Evolutionary conservation across 1,140 invertebrate species (phyloP).

Genomic region (Megalonaias nervosa): DNA sequence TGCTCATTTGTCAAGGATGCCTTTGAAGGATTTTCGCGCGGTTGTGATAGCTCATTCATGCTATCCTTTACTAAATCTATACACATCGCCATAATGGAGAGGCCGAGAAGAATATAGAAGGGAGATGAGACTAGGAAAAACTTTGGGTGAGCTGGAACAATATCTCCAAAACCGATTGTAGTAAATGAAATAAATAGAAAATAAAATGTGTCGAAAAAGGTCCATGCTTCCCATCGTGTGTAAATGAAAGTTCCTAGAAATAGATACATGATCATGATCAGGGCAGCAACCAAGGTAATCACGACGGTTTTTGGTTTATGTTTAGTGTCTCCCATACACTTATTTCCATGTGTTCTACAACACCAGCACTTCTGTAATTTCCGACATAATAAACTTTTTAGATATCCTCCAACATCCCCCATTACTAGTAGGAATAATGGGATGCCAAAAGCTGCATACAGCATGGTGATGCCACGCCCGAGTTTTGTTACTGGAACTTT

Average conservation of each 20-base stretch:
- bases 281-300: conserved; percentile 87
- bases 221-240: conserved; percentile 80
- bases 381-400: conserved; percentile 29
- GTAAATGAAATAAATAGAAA: conserved; percentile 89
- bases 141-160: conserved; percentile 88
- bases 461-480: conserved; percentile 89
- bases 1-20: too few relatives aligned
- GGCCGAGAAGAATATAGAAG: conserved; percentile 92
- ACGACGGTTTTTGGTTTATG: conserved; percentile 67
- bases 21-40: too few relatives aligned
- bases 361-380: background rate
- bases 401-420: conserved; percentile 53
- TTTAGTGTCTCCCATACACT: conserved; percentile 9
- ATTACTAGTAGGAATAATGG: conserved; percentile 83
- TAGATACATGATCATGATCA: conserved; percentile 87
- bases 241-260: conserved; percentile 86
- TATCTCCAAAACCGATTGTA: conserved; percentile 85
- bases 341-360: background rate
- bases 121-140: conserved; percentile 90
- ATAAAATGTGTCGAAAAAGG: conserved; percentile 91
- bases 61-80: conserved; percentile 86
- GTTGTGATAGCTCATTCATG: conserved; percentile 15
- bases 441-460: conserved; percentile 95
- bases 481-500: conserved; percentile 88
- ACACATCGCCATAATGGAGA: conserved; percentile 93